Percentiles rank a stretch among this genome's conserved stretches.
Evolutionary conservation across 2,113 vertebrate genomes (phyloP).

Genomic region (Apaloderma vittatum): DNA sequence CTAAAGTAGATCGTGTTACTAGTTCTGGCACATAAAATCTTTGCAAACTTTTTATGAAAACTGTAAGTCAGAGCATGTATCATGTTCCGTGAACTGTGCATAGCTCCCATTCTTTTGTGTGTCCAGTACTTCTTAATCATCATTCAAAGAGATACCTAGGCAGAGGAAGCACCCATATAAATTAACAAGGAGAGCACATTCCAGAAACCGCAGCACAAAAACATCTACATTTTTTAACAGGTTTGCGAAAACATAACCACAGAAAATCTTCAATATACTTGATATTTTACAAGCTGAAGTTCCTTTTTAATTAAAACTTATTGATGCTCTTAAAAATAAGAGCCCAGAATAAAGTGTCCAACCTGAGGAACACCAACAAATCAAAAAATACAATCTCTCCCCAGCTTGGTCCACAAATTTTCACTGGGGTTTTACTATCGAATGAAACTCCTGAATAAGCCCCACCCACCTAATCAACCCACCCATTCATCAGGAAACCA

Average conservation of each 20-base stretch:
- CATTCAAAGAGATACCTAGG: slow-evolving; percentile 63
- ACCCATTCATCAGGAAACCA: slow-evolving; percentile 28
- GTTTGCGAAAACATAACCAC: slow-evolving; percentile 46
- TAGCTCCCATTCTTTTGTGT: slow-evolving; percentile 80
- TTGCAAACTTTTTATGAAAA: slow-evolving; percentile 80
- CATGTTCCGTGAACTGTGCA: slow-evolving; percentile 67
- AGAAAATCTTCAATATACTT: slow-evolving; percentile 35
- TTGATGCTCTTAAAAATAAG: slow-evolving; percentile 59
- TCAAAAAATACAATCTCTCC: not conserved
- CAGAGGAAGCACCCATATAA: slow-evolving; percentile 53
- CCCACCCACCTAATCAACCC: not conserved
- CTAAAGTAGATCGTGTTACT: slow-evolving; percentile 84
- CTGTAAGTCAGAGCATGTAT: slow-evolving; percentile 76
- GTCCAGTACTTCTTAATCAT: slow-evolving; percentile 64
- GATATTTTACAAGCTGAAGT: slow-evolving; percentile 73
- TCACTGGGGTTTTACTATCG: not conserved
- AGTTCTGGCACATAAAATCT: slow-evolving; percentile 83
- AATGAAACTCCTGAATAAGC: not conserved
- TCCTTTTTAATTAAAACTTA: slow-evolving; percentile 60
- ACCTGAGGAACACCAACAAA: slow-evolving; percentile 26
- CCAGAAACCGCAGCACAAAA: slow-evolving; percentile 39
- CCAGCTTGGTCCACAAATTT: not conserved
- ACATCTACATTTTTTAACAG: not conserved
- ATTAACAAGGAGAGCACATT: slow-evolving; percentile 52
- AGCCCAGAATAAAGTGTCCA: not conserved